phyloP scores from a whole-genome alignment of 2,113 vertebrate species.

The Struthidea cinerea region DNA sequence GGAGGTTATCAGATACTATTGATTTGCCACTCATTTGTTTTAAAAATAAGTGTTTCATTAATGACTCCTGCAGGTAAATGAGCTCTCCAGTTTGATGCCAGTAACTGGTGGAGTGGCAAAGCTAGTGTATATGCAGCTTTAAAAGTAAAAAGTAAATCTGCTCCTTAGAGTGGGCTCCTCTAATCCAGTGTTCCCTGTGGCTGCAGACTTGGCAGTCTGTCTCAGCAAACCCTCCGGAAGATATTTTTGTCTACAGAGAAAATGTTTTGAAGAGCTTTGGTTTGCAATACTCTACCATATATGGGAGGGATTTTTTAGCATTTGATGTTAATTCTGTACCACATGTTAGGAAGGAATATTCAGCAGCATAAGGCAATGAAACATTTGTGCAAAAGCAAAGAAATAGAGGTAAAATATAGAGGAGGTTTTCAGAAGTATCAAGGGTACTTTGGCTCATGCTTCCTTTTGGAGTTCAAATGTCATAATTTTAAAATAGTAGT shows the following conservation, averaged over 20 bases:
- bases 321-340: constrained; percentile 36
- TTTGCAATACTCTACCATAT: constrained; percentile 55
- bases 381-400: background rate
- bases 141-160: background rate
- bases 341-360: background rate
- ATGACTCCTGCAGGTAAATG: background rate
- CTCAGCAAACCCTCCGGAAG: background rate
- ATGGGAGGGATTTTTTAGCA: constrained; percentile 45
- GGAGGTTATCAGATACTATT: background rate
- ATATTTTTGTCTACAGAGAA: constrained; percentile 57
- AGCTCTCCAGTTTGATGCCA: background rate
- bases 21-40: background rate
- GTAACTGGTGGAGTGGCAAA: background rate
- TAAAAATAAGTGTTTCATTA: background rate
- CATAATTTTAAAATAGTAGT: background rate
- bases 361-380: background rate
- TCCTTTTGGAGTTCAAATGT: background rate
- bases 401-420: background rate
- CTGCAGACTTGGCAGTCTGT: constrained; percentile 47
- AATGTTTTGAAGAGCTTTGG: constrained; percentile 43
- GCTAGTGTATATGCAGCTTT: background rate
- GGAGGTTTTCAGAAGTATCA: background rate
- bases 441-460: background rate
- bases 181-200: constrained; percentile 8
- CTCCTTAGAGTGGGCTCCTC: background rate